Evolutionary conservation across 2,113 vertebrate species (phyloP), one percentile per base, ranked within the genome.

Genomic region (Motacilla tschutschensis): DNA sequence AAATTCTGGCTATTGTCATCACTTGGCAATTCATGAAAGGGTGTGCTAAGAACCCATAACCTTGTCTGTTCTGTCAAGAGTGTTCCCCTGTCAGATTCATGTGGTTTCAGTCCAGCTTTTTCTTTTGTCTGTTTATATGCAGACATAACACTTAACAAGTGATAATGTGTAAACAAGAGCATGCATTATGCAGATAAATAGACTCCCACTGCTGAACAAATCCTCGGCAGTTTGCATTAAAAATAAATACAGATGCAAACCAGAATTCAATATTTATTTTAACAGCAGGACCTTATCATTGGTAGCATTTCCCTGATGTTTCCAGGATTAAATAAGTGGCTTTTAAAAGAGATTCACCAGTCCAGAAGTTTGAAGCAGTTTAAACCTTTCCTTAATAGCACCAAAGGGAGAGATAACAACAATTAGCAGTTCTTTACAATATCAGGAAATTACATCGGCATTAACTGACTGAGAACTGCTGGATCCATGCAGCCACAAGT

Each of bases 171-270:
- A 92, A 97, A 96, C 82, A 94, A 86, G 84, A 94, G 57, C 60
- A 87, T 93, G 80, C 65, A 83, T 94, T 88, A 91, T 93, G 88
- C 85, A 22, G 79, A 94, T 96, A 96, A 96, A 96, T 92, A 89
- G 94, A 92, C 78, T 93, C 91, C 85, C 65, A 92, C 93, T 89
- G 93, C 79, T 90, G 69, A 89, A 91, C 75, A 73, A 91, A 51
- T 76, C 92, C 88, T 79, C 57, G 89, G 92, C 79, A 94, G 72
- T 93, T 90, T 94, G 67, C 77, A 84, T 94, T 91, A 92, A 94
- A 93, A 95, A 91, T 95, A 91, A 93, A 91, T 89, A 93, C 70
- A 94, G 91, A 93, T 88, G 75, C 64, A 93, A 91, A 94, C 65
- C 35, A 26, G 76, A 95, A 91, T 64, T 76, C 59, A 85, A 60